Conservation (phyloP, 2,888 invertebrate genomes). For the Polietes domitor region DNA sequence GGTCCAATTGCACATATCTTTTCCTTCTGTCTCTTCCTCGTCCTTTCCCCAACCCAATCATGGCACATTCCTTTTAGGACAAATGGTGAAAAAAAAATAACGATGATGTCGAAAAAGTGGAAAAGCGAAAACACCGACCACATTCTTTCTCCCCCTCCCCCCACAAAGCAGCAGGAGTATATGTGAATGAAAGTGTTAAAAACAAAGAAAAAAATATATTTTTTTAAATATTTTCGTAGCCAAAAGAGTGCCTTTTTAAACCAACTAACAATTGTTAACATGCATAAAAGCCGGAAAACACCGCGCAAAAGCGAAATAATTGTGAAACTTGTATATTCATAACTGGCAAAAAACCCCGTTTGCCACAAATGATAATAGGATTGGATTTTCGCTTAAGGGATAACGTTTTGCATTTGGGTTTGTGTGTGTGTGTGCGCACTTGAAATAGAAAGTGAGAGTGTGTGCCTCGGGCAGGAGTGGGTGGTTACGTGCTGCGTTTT, state of each 20-base stretch:
- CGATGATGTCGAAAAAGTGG: constrained; percentile 1
- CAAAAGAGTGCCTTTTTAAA: neutral
- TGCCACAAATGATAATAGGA: neutral
- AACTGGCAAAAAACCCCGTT: neutral
- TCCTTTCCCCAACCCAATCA: neutral
- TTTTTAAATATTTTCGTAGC: neutral
- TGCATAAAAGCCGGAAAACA: neutral
- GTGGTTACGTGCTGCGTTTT: neutral
- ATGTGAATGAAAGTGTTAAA: neutral
- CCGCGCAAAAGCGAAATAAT: neutral
- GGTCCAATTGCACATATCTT: neutral
- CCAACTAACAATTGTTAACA: constrained; percentile 1
- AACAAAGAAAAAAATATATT: neutral
- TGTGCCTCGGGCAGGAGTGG: neutral
- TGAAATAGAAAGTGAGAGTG: neutral
- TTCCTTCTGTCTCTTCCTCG: neutral
- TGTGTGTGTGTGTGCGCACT: neutral
- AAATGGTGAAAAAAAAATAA: neutral
- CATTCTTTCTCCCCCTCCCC: neutral
- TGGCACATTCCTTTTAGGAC: neutral
- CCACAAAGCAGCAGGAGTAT: neutral
- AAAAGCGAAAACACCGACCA: neutral
- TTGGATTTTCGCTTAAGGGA: constrained; percentile 5
- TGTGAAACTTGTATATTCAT: neutral
- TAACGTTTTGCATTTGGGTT: neutral